Evolutionary conservation across 2,113 vertebrate species (phyloP), one percentile per base, ranked within the genome.

Genomic region (Seriola quinqueradiata): DNA sequence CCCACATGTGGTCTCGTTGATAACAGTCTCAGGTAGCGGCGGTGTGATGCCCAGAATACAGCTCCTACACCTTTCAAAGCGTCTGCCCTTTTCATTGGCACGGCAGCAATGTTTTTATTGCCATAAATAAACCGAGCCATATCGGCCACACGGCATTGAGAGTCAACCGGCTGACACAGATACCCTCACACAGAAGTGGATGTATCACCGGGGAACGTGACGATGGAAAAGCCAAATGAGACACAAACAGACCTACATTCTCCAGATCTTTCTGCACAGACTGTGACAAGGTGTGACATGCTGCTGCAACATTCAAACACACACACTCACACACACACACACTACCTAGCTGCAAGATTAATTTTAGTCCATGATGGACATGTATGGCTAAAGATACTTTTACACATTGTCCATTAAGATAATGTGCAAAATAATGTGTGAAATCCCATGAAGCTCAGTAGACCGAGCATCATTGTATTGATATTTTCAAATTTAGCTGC

Each of bases 41-140:
- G 8, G n/a, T 44, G 55, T n/a, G 25, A 38, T 67, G 54, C 32
- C 75, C 61, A 55, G 59, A 65, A 82, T 59, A 66, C 63, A 65
- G 58, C 67, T 73, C 23, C 59, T 48, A 58, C 44, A 72, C 72
- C 63, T 77, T 60, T 85, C 50, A 86, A 75, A 77, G 44, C 60
- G 55, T 71, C 77, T 85, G 68, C 59, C 79, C 83, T 91, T 90
- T 89, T 77, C 68, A 79, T 38, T 66, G 78, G 76, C 74, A 84
- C 63, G 55, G 70, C 63, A 88, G 67, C 61, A 80, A 73, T 66
- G 55, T 70, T 83, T 28, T 81, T 86, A 84, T 83, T 63, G 32
- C 75, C 63, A 65, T 73, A 84, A 84, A 87, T 89, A 73, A 75
- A 79, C 67, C 4, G 7, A 44, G 61, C 46, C 70, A 38, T 54